Base-by-base conservation (phyloP, 2,888 invertebrate species). In the Eilema griseolum region DNA sequence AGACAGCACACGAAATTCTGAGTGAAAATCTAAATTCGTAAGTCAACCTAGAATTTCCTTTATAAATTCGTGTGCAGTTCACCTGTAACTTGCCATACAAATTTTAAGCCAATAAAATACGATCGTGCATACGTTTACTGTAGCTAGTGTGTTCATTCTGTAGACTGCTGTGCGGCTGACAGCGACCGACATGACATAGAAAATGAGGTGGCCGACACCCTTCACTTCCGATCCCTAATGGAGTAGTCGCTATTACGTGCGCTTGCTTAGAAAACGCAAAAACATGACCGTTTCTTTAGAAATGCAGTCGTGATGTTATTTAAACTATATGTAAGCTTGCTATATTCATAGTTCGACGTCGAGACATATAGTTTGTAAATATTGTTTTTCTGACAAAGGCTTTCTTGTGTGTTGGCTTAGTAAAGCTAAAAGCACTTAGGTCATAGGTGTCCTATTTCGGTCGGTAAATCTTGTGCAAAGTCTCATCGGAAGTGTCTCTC, bases 181-280 rank as follows among this genome's bases (percentile, higher is more conserved):
- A 67, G 71, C 64, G 66, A 41, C 59, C 57, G 70, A 71, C 73
- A 68, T 77, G 69, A 68, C 76, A 64, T 81, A 81, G 81, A 76
- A 83, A 83, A 81, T 82, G 80, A 80, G 83, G 76, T 80, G 80
- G 76, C 80, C 78, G 80, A 76, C 79, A 83, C 83, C 82, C 82
- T 82, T 82, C 82, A 83, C 83, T 83, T 79, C 83, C 82, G 76
- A 82, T 83, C 79, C 82, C 75, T 83, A 79, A 83, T 83, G 75
- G 76, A 72, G 77, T 72, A 69, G 46, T 77, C 37, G 81, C 66
- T 72, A 64, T 77, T 77, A 81, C 72, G 67, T 73, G 70, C 70
- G 72, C 72, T 73, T 74, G 75, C 75, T 72, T 76, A 79, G 76
- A 79, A 76, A 74, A 76, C 69, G 73, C 73, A 71, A 76, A 81